Conservation (phyloP, 2,113 vertebrate genomes). For the Perca fluviatilis region DNA sequence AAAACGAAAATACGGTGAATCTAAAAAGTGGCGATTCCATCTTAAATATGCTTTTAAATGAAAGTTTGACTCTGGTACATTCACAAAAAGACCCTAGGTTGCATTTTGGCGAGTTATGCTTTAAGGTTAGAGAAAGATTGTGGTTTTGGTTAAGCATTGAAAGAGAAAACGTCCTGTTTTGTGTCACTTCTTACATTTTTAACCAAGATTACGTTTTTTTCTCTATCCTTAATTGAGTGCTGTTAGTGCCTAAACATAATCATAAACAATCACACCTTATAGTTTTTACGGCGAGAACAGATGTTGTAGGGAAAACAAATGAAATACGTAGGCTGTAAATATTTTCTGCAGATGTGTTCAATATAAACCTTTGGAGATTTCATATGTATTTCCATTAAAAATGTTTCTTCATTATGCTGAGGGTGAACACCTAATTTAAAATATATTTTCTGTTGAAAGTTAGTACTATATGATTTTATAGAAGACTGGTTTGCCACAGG, state of each 20-base stretch:
- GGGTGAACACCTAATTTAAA: background rate
- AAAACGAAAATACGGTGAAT: too few species aligned
- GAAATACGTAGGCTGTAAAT: background rate
- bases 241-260: background rate
- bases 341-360: background rate
- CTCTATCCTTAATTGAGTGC: background rate
- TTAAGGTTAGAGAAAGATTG: background rate
- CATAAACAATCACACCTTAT: too few species aligned
- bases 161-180: background rate
- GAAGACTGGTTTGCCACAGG: too few species aligned
- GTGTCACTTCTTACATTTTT: background rate
- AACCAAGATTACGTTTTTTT: background rate
- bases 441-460: background rate
- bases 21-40: too few species aligned
- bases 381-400: background rate
- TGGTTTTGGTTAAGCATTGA: background rate
- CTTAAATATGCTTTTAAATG: too few species aligned
- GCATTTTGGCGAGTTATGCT: too few species aligned
- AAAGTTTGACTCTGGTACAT: too few species aligned
- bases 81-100: too few species aligned
- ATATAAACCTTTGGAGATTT: background rate
- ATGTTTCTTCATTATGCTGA: background rate
- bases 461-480: background rate
- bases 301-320: background rate
- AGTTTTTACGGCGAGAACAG: background rate